A percentile compares a stretch with the other conserved stretches of the same genome.
These are phyloP conservation scores for Spodoptera frugiperda DNA, from an alignment of 1,140 invertebrate species.

Conservation along the genomic window DNA sequence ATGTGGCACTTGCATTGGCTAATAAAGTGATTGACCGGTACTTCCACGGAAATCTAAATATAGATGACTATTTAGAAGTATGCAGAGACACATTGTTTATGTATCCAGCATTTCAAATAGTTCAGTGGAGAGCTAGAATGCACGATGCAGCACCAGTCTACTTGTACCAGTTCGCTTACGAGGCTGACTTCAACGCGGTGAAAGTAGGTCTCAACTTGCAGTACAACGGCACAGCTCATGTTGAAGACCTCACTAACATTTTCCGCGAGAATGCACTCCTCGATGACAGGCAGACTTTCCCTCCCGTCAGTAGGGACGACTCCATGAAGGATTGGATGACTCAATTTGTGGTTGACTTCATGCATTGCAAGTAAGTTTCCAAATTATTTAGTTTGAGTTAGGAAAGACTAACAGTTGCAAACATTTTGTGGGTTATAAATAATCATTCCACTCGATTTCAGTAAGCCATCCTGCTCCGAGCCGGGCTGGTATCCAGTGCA, in stretches of 20 bases:
- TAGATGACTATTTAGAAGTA: conserved; percentile 11
- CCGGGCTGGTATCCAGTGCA: conserved; percentile 23
- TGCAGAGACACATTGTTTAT: conserved; percentile 34
- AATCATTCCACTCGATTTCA: conserved; percentile 31
- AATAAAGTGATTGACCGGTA: conserved; percentile 24
- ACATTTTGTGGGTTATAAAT: neutral
- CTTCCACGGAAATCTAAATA: conserved; percentile 21
- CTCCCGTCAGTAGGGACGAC: conserved; percentile 42
- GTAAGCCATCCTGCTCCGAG: conserved; percentile 47
- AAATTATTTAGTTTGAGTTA: too few relatives aligned
- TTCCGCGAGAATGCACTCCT: conserved; percentile 39
- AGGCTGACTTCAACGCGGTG: conserved; percentile 22
- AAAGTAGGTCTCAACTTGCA: conserved; percentile 20
- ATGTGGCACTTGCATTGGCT: neutral
- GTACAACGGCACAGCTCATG: conserved; percentile 29
- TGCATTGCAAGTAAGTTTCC: conserved; percentile 43
- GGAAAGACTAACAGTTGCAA: neutral
- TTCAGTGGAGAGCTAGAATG: conserved; percentile 7
- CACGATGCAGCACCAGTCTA: conserved; percentile 35
- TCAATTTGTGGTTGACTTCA: conserved; percentile 37
- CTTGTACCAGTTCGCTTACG: conserved; percentile 50
- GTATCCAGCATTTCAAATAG: conserved; percentile 44
- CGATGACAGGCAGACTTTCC: conserved; percentile 4
- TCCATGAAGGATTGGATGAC: conserved; percentile 49
- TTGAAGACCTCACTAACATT: conserved; percentile 45